These are phyloP conservation scores for Dasysyrphus tricinctus DNA, from an alignment of 2,888 invertebrate genomes.

Conservation along the genomic window DNA sequence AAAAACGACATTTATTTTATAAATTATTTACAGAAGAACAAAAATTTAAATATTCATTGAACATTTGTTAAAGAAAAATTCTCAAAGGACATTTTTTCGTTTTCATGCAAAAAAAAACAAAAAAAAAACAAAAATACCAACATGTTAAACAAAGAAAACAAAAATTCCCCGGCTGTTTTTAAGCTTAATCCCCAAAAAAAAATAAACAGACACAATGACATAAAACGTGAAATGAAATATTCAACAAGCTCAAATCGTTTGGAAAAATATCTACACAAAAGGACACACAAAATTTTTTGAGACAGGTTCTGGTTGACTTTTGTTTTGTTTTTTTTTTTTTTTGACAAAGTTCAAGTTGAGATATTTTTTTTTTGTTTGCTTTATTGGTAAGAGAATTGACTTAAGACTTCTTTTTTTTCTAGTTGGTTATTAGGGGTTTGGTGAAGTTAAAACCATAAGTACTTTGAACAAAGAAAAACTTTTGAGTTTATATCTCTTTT, in stretches of 20 bases:
- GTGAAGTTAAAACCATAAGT: slow-evolving; percentile 46
- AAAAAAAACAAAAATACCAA: slow-evolving; percentile 11
- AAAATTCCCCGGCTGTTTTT: background rate
- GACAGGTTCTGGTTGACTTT: slow-evolving; percentile 16
- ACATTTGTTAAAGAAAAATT: slow-evolving; percentile 19
- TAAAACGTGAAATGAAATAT: slow-evolving; percentile 68
- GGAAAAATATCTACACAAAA: slow-evolving; percentile 48
- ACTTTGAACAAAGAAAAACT: slow-evolving; percentile 17
- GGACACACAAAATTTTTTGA: slow-evolving; percentile 17
- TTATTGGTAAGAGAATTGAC: slow-evolving; percentile 12
- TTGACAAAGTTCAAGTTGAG: background rate
- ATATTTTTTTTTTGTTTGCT: background rate
- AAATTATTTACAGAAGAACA: slow-evolving; percentile 31
- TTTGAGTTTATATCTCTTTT: background rate
- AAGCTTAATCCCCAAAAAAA: slow-evolving; percentile 11
- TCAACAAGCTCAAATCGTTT: slow-evolving; percentile 64
- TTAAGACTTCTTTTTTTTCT: slow-evolving; percentile 2
- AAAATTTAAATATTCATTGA: slow-evolving; percentile 55
- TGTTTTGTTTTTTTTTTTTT: slow-evolving; percentile 36
- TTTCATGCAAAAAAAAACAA: too few relatives aligned
- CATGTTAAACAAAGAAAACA: slow-evolving; percentile 12
- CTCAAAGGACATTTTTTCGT: slow-evolving; percentile 24
- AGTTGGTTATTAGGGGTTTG: background rate
- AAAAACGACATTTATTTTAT: slow-evolving; percentile 43
- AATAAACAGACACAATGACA: slow-evolving; percentile 51